Base-by-base conservation (phyloP, 2,797 vertebrate species). In the Pangasius larnaudii region DNA sequence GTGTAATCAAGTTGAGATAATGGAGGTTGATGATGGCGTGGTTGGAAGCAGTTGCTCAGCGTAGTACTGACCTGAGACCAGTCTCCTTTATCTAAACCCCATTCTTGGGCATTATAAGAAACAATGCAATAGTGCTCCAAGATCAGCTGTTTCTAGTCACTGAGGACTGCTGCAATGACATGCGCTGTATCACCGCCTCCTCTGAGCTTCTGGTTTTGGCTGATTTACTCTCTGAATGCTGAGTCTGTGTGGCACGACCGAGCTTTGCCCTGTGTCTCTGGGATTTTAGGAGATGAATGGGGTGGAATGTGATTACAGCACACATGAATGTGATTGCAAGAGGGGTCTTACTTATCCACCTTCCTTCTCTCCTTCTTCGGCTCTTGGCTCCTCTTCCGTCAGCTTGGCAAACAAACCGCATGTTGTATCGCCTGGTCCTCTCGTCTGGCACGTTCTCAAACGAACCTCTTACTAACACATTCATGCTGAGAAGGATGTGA, bases 311-410 rank as follows among this genome's bases (percentile, higher is more conserved):
- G 93, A 94, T 95, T 95, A 33, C 92, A 95, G 95, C 93, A 92
- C 92, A 90, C 95, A 95, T 97, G 96, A 96, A 96, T 96, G 96
- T 96, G 94, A 95, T 94, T 95, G 94, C 94, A 95, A 95, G 93
- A 92, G 86, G 92, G 94, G 94, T 95, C 93, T 58, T 86, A 85
- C 58, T n/a, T 46, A 13, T 86, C 51, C 69, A 49, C 77, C 79
- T 91, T 24, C 56, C 69, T 58, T 51, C 84, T 86, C 56, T 86
- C 46, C 72, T 2, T 67, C 5, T 5, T n/a, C n/a, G 24, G 19
- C 42, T 74, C n/a, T 61, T 56, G 67, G 30, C 49, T 36, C 33
- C 84, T 27, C 80, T 0, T 39, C 56, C 49, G 80, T 90, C 61
- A 18, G 91, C 93, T 89, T 85, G 94, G 95, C 95, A 96, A 65